These are phyloP conservation scores for Agelaius tricolor DNA, from an alignment of 2,113 vertebrate genomes.

Conservation along the genomic window DNA sequence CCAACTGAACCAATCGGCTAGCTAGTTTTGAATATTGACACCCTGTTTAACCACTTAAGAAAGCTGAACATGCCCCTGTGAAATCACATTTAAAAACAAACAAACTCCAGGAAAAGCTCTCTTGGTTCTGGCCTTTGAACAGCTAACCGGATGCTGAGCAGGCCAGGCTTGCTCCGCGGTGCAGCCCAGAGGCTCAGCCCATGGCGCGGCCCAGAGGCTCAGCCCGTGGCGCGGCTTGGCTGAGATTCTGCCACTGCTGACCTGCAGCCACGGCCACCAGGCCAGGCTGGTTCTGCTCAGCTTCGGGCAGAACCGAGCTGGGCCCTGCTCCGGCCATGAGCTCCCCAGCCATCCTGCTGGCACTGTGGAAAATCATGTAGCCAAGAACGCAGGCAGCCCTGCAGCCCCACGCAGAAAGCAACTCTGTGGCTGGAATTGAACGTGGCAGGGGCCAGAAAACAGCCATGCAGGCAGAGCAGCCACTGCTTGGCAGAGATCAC, in stretches of 20 bases:
- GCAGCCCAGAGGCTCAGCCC: background rate
- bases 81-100: background rate
- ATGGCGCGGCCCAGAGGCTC: background rate
- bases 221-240: too few relatives aligned
- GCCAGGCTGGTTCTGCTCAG: accelerated
- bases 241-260: too few relatives aligned
- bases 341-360: background rate
- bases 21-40: background rate
- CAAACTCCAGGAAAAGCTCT: background rate
- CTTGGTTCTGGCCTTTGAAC: background rate
- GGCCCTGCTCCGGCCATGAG: background rate
- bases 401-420: background rate
- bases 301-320: accelerated
- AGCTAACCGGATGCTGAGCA: background rate
- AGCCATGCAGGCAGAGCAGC: too few relatives aligned
- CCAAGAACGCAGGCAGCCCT: background rate
- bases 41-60: background rate
- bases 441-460: background rate
- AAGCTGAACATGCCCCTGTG: background rate
- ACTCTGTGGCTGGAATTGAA: background rate
- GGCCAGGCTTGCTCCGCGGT: too few relatives aligned
- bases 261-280: accelerated
- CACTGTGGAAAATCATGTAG: too few relatives aligned
- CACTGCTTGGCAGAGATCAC: accelerated
- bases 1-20: background rate